A percentile compares a stretch with the other conserved stretches of the same genome.
These are phyloP conservation scores for Micropoecilia bifurca DNA, from an alignment of 2,797 vertebrate genomes.

Conservation along the genomic window DNA sequence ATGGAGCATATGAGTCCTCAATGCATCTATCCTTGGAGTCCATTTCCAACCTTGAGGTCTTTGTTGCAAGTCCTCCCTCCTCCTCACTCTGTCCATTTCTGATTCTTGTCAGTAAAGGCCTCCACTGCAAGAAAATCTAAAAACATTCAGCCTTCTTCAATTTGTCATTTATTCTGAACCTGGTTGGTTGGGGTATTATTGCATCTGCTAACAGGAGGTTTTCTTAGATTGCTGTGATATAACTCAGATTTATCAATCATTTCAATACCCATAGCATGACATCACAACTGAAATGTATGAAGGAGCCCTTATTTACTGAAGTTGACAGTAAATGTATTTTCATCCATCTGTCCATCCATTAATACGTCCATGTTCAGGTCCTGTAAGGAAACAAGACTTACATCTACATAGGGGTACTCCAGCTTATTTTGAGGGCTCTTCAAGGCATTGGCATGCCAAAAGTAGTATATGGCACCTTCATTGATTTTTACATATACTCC, in stretches of 20 bases:
- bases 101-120: background rate
- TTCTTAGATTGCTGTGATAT: background rate
- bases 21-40: background rate
- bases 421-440: background rate
- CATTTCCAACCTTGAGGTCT: background rate
- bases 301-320: background rate
- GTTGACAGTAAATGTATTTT: background rate
- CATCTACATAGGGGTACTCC: background rate
- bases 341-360: background rate
- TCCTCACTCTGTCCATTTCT: background rate
- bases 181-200: background rate
- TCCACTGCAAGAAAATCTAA: background rate
- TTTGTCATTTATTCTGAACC: background rate
- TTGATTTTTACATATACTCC: background rate
- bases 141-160: background rate
- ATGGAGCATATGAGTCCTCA: background rate
- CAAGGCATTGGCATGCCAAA: background rate
- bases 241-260: background rate
- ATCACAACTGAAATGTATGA: background rate
- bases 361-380: background rate
- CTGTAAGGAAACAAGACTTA: background rate
- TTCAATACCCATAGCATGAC: background rate
- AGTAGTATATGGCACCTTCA: background rate
- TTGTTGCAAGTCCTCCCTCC: background rate
- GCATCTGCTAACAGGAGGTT: background rate